These are phyloP conservation scores for Ranitomeya variabilis DNA, from an alignment of 2,113 vertebrate genomes.

Conservation along the genomic window DNA sequence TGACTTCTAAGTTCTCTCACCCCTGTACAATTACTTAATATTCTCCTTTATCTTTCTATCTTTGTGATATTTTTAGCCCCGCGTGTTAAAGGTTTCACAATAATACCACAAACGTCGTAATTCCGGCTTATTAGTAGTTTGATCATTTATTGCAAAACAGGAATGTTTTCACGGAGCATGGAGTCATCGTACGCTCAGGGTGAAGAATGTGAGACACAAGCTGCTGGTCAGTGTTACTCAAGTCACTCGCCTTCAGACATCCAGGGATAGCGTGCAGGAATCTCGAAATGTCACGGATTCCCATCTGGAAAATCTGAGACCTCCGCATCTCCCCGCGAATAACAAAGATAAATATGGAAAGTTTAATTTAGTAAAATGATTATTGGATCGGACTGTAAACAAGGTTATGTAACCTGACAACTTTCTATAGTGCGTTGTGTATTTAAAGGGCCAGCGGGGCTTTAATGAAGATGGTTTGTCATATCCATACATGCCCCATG, in stretches of 20 bases:
- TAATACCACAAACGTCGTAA: neutral
- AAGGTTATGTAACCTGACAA: neutral
- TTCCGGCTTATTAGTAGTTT: neutral
- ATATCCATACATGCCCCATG: neutral
- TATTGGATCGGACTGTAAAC: slow-evolving; percentile 26
- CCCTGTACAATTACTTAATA: neutral
- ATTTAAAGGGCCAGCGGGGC: neutral
- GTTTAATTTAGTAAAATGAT: slow-evolving; percentile 30
- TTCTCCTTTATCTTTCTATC: neutral
- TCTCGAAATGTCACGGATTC: slow-evolving; percentile 29
- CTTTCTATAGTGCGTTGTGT: neutral
- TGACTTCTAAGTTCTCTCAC: neutral
- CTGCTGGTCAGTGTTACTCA: slow-evolving; percentile 24
- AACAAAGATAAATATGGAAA: slow-evolving; percentile 27
- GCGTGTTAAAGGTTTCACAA: neutral
- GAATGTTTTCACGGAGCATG: neutral
- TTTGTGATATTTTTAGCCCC: neutral
- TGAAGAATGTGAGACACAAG: neutral
- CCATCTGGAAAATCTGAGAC: slow-evolving; percentile 16
- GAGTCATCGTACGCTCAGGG: neutral
- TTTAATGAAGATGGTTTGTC: neutral
- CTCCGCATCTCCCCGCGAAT: neutral
- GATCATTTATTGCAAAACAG: neutral
- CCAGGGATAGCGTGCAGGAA: slow-evolving; percentile 18
- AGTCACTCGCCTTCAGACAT: slow-evolving; percentile 5